These are phyloP conservation scores for Fissipunctia ypsillon DNA, from an alignment of 2,888 invertebrate genomes.

Conservation along the genomic window DNA sequence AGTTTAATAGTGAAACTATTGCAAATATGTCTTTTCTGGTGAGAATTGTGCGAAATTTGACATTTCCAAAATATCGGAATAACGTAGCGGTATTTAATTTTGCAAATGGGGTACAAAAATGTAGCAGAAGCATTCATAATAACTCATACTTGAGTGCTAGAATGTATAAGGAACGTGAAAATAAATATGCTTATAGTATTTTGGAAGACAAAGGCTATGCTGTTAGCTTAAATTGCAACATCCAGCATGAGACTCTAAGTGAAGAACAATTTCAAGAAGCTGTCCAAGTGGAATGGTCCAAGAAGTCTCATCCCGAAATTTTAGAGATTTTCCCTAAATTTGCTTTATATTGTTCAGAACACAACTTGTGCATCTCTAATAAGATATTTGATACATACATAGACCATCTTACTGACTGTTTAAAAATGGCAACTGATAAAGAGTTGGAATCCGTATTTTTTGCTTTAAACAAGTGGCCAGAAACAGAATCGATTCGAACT, in stretches of 20 bases:
- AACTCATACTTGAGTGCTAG: constrained; percentile 71
- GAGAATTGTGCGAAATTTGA: constrained; percentile 64
- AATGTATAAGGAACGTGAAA: constrained; percentile 85
- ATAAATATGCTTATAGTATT: constrained; percentile 82
- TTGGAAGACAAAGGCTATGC: constrained; percentile 82
- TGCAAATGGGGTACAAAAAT: constrained; percentile 56
- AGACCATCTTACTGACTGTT: constrained; percentile 86
- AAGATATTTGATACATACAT: constrained; percentile 83
- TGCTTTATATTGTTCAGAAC: constrained; percentile 77
- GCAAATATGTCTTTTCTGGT: constrained; percentile 62
- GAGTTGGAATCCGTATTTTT: constrained; percentile 90
- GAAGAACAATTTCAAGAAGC: constrained; percentile 74
- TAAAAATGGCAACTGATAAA: constrained; percentile 89
- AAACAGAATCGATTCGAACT: constrained; percentile 86
- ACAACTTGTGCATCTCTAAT: constrained; percentile 81
- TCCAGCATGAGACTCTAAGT: constrained; percentile 51
- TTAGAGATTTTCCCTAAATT: constrained; percentile 79
- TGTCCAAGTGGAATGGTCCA: constrained; percentile 76
- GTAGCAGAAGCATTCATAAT: constrained; percentile 69
- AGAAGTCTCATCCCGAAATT: constrained; percentile 73
- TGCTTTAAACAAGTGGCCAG: constrained; percentile 88
- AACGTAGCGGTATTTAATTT: constrained; percentile 43
- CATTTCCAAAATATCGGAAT: constrained; percentile 46
- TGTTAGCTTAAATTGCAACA: constrained; percentile 65
- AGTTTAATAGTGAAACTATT: neutral